Conservation (phyloP, 2,113 vertebrate species). For the Oreotragus oreotragus region DNA sequence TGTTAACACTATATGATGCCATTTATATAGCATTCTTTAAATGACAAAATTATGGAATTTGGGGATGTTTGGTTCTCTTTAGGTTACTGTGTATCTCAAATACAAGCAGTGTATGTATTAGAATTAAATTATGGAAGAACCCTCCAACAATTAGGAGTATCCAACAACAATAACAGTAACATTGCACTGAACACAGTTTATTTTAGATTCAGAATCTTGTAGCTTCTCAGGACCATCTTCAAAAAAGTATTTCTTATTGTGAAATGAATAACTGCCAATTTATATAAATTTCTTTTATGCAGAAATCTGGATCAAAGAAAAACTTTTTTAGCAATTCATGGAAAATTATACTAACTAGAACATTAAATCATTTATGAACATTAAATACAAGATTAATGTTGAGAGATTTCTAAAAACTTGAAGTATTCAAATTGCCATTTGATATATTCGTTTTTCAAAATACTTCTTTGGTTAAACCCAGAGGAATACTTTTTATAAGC, state of each 20-base stretch:
- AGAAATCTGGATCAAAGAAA: not conserved
- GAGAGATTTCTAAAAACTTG: not conserved
- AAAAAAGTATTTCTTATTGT: not conserved
- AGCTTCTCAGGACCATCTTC: not conserved
- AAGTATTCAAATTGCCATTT: not conserved
- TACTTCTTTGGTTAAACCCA: not conserved
- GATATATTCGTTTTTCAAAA: not conserved
- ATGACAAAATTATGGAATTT: not conserved
- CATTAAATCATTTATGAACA: not conserved
- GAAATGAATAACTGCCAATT: not conserved
- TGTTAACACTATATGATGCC: not conserved
- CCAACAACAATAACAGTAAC: not conserved
- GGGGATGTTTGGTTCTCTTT: not conserved
- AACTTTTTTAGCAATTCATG: not conserved
- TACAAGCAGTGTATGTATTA: not conserved
- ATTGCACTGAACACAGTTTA: not conserved
- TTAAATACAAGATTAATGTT: constrained; percentile 11
- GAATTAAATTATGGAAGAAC: not conserved
- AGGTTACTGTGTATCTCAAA: not conserved
- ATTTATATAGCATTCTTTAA: not conserved
- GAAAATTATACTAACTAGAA: not conserved
- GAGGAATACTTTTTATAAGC: not conserved
- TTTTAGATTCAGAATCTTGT: not conserved
- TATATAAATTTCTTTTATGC: not conserved
- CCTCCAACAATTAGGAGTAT: not conserved